phyloP scores from a whole-genome alignment of 2,888 invertebrate genomes.

The Drosophila imparisetae region DNA sequence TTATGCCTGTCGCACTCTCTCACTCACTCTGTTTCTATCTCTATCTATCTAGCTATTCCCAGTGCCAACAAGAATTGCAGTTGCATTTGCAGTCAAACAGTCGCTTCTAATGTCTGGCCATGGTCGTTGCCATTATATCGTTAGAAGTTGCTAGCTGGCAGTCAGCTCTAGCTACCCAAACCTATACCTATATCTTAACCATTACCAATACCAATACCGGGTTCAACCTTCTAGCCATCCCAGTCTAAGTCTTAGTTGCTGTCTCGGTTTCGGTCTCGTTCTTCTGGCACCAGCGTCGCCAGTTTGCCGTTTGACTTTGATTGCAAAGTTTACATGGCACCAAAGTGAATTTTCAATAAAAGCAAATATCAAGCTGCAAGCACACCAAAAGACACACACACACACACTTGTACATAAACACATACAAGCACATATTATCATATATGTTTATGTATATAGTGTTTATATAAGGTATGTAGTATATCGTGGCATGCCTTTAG shows the following conservation, averaged over 20 bases:
- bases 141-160: conserved; percentile 60
- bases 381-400: conserved; percentile 46
- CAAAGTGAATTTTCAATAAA: conserved; percentile 82
- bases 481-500: conserved; percentile 66
- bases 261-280: conserved; percentile 31
- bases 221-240: conserved; percentile 40
- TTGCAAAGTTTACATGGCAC: conserved; percentile 82
- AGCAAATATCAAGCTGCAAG: conserved; percentile 74
- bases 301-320: conserved; percentile 75
- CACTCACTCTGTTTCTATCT: not conserved
- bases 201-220: conserved; percentile 15
- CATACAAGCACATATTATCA: conserved; percentile 14
- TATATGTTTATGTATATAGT: conserved; percentile 37
- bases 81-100: conserved; percentile 43
- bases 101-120: conserved; percentile 74
- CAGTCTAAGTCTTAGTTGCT: conserved; percentile 10
- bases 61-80: conserved; percentile 29
- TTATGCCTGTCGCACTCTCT: conserved; percentile 52
- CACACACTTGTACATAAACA: conserved; percentile 25
- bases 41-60: conserved; percentile 1
- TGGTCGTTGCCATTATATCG: conserved; percentile 79
- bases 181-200: conserved; percentile 24
- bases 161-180: conserved; percentile 3
- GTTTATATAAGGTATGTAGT: conserved; percentile 43
- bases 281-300: conserved; percentile 56